phyloP scores from a whole-genome alignment of 2,113 vertebrate species.

The Hassar affinis region DNA sequence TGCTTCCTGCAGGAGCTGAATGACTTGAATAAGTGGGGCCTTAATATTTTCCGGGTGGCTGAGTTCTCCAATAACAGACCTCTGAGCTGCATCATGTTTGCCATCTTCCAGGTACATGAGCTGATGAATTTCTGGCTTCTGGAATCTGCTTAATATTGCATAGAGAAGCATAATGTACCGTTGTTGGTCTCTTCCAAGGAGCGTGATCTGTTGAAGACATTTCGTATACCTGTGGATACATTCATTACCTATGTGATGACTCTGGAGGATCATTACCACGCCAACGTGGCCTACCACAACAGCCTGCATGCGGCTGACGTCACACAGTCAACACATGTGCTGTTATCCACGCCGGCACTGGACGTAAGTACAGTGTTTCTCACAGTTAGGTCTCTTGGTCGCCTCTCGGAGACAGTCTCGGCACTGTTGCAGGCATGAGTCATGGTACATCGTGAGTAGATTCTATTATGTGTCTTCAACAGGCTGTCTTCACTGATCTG shows the following conservation, averaged over 20 bases:
- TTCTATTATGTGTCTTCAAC: conserved; percentile 19
- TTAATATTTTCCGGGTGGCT: conserved; percentile 90
- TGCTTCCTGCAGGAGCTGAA: conserved; percentile 79
- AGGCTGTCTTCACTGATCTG: conserved; percentile 92
- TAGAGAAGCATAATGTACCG: background rate
- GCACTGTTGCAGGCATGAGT: background rate
- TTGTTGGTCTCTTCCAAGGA: conserved; percentile 70
- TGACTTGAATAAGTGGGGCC: conserved; percentile 91
- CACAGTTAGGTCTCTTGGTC: background rate
- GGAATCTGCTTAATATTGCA: background rate
- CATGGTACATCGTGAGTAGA: background rate
- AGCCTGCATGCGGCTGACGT: conserved; percentile 92
- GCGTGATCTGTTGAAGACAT: conserved; percentile 87
- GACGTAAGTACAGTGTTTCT: conserved; percentile 72
- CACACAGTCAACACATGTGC: conserved; percentile 89
- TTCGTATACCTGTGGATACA: conserved; percentile 85
- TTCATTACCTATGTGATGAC: conserved; percentile 89
- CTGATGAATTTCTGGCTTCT: too few species aligned
- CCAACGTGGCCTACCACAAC: conserved; percentile 93
- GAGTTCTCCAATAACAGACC: conserved; percentile 86
- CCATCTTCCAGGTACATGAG: conserved; percentile 84
- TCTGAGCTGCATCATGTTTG: conserved; percentile 88
- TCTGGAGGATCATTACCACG: conserved; percentile 91
- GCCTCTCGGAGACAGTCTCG: background rate
- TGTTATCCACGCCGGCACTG: conserved; percentile 86